Percentiles rank a stretch among this genome's conserved stretches.
phyloP scores from a whole-genome alignment of 2,797 vertebrate species.

The Parauchenoglanis ngamensis region DNA sequence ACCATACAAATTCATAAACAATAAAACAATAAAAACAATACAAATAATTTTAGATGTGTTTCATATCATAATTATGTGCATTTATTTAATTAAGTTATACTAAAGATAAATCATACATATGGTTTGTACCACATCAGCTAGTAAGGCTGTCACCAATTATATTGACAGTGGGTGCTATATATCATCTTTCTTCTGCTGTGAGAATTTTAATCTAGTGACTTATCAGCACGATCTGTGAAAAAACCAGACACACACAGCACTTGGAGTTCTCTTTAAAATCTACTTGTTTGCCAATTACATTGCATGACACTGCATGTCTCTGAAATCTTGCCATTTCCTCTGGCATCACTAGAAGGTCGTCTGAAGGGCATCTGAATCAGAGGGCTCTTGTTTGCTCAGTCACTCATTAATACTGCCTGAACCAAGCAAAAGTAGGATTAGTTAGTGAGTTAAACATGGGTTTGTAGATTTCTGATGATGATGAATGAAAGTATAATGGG shows the following conservation, averaged over 20 bases:
- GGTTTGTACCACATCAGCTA: background rate
- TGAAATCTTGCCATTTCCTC: slow-evolving; percentile 52
- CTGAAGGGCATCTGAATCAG: slow-evolving; percentile 52
- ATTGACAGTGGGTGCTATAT: background rate
- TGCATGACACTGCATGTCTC: slow-evolving; percentile 42
- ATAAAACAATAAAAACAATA: no score
- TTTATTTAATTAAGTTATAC: background rate
- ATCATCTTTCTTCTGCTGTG: slow-evolving; percentile 2
- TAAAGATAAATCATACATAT: background rate
- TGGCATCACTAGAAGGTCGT: slow-evolving; percentile 45
- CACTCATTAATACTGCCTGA: slow-evolving; percentile 2
- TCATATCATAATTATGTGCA: background rate
- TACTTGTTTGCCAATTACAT: slow-evolving; percentile 8
- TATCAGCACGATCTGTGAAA: slow-evolving; percentile 27
- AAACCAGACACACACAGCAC: slow-evolving; percentile 13
- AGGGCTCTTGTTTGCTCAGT: slow-evolving; percentile 4
- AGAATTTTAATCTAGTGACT: slow-evolving; percentile 35
- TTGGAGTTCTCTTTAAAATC: slow-evolving; percentile 40
- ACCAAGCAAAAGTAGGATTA: background rate
- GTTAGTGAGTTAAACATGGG: background rate
- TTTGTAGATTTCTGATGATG: background rate
- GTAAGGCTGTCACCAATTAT: background rate
- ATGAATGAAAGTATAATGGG: background rate
- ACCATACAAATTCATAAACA: background rate
- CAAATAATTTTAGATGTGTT: background rate